Percentiles rank a stretch among this genome's conserved stretches.
Evolutionary conservation across 2,113 vertebrate species (phyloP).

Genomic region (Clupea harengus): DNA sequence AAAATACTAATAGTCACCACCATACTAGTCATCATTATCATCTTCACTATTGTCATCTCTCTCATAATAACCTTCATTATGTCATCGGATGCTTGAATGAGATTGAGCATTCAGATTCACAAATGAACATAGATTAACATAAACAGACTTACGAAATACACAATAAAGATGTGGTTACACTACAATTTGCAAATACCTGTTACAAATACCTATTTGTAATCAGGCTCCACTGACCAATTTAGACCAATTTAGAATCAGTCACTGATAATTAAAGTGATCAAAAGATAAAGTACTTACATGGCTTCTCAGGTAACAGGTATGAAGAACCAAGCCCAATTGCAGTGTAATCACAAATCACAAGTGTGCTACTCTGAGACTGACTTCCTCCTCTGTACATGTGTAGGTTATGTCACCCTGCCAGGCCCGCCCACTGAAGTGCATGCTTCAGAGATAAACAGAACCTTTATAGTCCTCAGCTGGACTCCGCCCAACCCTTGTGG

Average conservation of each 20-base stretch:
- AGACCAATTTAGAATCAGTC: background rate
- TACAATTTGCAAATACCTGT: background rate
- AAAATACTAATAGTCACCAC: background rate
- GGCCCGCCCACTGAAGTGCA: conserved; percentile 85
- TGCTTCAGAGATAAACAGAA: conserved; percentile 84
- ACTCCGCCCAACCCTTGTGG: conserved; percentile 86
- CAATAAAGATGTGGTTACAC: background rate
- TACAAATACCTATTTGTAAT: background rate
- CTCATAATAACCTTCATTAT: background rate
- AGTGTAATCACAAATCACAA: background rate
- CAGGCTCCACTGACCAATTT: background rate
- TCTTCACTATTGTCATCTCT: background rate
- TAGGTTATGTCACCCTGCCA: conserved; percentile 84
- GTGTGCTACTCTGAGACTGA: background rate
- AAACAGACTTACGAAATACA: background rate
- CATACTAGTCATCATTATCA: no score
- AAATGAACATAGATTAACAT: background rate
- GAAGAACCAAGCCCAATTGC: background rate
- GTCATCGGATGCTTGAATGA: background rate
- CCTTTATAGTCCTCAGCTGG: conserved; percentile 95
- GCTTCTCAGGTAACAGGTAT: background rate
- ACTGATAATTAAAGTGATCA: background rate
- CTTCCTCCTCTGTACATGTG: conserved; percentile 17
- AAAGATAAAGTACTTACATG: background rate
- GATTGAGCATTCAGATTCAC: background rate